Evolutionary conservation across 2,888 invertebrate genomes (phyloP), one percentile per base, ranked within the genome.

Genomic region (Eurois occulta): DNA sequence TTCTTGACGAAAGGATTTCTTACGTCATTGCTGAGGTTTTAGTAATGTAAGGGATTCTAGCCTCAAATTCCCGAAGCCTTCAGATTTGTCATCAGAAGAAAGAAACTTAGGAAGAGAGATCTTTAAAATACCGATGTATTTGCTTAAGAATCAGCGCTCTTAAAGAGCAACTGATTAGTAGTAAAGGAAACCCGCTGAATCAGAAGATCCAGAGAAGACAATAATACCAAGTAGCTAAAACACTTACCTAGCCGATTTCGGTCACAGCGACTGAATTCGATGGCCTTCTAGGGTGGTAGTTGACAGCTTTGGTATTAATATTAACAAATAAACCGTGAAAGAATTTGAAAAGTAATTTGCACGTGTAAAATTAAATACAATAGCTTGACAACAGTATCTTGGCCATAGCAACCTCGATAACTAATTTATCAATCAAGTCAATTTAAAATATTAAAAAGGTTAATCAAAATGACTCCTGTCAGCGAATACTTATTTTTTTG

Each of bases 361-460:
- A 48, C 55, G 13, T 41, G 1, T n/a, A n/a, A 28, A 75, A 66
- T 52, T 52, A 60, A 75, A 41, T 58, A 65, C 32, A 24, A 32
- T 60, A 67, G 65, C 65, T 65, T 84, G 68, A 52, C 65, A 70
- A 84, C 74, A 69, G 52, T 46, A 55, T 41, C n/a, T 46, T 43
- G 18, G 48, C 28, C n/a, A 71, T 68, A 7, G 24, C 35, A 70
- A 76, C 86, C 77, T 86, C 67, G 66, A 71, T 76, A 75, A 1
- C 43, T 28, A 77, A 72, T 81, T 77, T 71, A 84, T 65, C 70
- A 87, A 85, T 77, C 65, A 69, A 85, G 60, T 62, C 68, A 70
- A 81, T 85, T 85, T 32, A 72, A n/a, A n/a, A 32, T 52, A 74
- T 58, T 87, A 41, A 32, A 46, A 75, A 73, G 81, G 85, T 87